Conservation (phyloP, 2,888 invertebrate species). For the Autographa pulchrina region DNA sequence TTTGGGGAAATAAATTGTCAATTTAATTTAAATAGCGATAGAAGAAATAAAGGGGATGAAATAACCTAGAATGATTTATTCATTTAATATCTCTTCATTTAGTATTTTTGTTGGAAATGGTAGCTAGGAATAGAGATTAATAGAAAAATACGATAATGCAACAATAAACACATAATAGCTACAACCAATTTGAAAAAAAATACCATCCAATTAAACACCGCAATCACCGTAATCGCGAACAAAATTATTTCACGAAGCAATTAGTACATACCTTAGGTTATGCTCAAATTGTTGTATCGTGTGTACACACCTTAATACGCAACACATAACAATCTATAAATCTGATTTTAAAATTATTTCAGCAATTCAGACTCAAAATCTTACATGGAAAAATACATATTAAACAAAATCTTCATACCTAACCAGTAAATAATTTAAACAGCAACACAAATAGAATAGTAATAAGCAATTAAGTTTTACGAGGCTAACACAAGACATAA, state of each 20-base stretch:
- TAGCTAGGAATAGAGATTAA: too few relatives aligned
- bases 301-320: constrained; percentile 17
- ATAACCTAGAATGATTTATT: too few relatives aligned
- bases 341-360: too few relatives aligned
- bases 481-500: constrained; percentile 59
- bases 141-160: too few relatives aligned
- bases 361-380: background rate
- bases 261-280: background rate
- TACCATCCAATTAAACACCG: too few relatives aligned
- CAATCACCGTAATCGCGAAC: background rate
- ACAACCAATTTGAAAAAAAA: too few relatives aligned
- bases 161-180: too few relatives aligned
- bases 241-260: background rate
- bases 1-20: background rate
- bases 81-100: too few relatives aligned
- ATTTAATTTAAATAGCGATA: too few relatives aligned
- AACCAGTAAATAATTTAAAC: constrained; percentile 48
- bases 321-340: constrained; percentile 38
- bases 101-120: too few relatives aligned
- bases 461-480: constrained; percentile 64
- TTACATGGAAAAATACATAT: background rate
- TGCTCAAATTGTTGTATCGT: constrained; percentile 17
- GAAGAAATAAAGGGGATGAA: too few relatives aligned
- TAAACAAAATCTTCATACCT: constrained; percentile 1
- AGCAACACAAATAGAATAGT: constrained; percentile 57